Conservation (phyloP, 1,140 invertebrate genomes). For the Telenomus remus region DNA sequence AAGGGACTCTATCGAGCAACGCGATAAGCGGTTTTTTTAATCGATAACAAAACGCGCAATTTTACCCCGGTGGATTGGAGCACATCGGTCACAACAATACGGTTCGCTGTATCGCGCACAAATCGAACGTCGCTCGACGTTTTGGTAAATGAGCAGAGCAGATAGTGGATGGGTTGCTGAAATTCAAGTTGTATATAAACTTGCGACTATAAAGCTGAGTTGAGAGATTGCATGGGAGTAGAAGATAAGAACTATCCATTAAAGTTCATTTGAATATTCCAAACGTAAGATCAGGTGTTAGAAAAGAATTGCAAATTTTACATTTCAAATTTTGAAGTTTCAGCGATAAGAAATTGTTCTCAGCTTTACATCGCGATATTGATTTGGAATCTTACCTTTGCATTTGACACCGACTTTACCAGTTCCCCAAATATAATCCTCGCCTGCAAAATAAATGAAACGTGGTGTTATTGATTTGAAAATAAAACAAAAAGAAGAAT, state of each 20-base stretch:
- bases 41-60: conserved; percentile 32
- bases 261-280: no score
- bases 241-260: no score
- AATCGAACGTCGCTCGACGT: conserved; percentile 26
- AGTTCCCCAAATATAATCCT: conserved; percentile 80
- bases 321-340: background rate
- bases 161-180: conserved; percentile 43
- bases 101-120: conserved; percentile 22
- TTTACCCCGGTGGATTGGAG: conserved; percentile 22
- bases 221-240: background rate
- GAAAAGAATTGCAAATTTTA: background rate
- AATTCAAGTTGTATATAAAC: conserved; percentile 34
- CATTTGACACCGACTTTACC: conserved; percentile 77
- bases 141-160: conserved; percentile 45
- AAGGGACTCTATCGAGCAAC: conserved; percentile 24
- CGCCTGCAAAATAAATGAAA: conserved; percentile 71
- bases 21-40: conserved; percentile 26
- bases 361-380: conserved; percentile 9
- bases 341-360: background rate
- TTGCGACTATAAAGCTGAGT: conserved; percentile 27
- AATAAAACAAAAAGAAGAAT: background rate
- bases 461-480: conserved; percentile 1
- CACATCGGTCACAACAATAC: conserved; percentile 22
- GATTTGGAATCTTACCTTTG: conserved; percentile 69
- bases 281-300: background rate